phyloP scores from a whole-genome alignment of 2,888 invertebrate genomes.

The Sycophila texana region DNA sequence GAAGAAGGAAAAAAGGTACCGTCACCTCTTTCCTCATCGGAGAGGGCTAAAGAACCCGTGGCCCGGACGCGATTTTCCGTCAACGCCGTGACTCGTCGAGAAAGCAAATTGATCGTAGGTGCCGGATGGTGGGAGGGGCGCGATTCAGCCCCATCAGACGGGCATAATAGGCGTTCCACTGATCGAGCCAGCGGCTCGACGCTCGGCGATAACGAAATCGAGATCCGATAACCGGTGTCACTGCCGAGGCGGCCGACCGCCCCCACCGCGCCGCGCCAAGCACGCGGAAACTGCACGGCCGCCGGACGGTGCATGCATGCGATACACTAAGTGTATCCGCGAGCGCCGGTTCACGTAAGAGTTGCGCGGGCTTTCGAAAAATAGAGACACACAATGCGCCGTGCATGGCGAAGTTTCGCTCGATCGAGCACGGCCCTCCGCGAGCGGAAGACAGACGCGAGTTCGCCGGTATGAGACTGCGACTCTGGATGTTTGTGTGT shows the following conservation, averaged over 20 bases:
- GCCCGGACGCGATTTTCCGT: too few relatives aligned
- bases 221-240: constrained; percentile 8
- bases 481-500: too few relatives aligned
- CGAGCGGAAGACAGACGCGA: not conserved
- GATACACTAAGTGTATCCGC: not conserved
- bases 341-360: not conserved
- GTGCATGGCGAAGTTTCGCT: not conserved
- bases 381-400: constrained; percentile 8
- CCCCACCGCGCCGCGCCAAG: not conserved
- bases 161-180: too few relatives aligned
- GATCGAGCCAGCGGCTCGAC: too few relatives aligned
- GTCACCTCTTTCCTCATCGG: too few relatives aligned
- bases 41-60: too few relatives aligned
- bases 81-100: too few relatives aligned
- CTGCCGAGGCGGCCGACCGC: not conserved
- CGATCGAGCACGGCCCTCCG: not conserved
- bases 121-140: too few relatives aligned
- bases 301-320: not conserved
- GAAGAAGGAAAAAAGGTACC: too few relatives aligned
- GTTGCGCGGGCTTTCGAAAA: constrained; percentile 26
- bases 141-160: too few relatives aligned
- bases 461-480: too few relatives aligned
- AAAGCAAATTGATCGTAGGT: too few relatives aligned
- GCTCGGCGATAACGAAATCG: not conserved
- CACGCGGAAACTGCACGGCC: not conserved